A percentile compares a stretch with the other conserved stretches of the same genome.
Evolutionary conservation across 2,113 vertebrate species (phyloP).

Genomic region (Perca flavescens): DNA sequence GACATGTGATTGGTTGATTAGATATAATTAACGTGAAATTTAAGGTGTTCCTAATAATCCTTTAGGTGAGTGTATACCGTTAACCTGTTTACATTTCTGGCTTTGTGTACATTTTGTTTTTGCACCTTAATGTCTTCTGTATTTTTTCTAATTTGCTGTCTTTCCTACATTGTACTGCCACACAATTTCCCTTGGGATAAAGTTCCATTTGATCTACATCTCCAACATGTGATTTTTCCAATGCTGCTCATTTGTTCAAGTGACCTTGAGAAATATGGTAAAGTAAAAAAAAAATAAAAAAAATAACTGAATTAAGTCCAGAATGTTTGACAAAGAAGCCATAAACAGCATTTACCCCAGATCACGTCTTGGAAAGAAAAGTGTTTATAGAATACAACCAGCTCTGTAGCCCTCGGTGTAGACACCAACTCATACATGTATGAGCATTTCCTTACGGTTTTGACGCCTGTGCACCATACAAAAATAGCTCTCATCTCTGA

Average conservation of each 20-base stretch:
- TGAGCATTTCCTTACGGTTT: background rate
- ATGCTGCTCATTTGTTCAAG: background rate
- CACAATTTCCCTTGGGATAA: no score
- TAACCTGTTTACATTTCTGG: background rate
- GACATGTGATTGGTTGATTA: no score
- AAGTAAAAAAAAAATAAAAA: no score
- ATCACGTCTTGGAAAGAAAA: conserved; percentile 1
- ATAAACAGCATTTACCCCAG: background rate
- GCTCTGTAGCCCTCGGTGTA: background rate
- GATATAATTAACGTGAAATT: no score
- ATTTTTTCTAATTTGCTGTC: background rate
- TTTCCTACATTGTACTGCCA: background rate
- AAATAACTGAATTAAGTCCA: background rate
- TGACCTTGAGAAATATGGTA: background rate
- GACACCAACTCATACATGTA: background rate
- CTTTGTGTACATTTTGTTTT: background rate
- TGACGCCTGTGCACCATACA: background rate
- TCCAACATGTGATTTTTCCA: no score
- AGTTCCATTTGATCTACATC: no score
- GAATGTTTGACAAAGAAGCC: background rate
- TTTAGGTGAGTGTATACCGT: no score
- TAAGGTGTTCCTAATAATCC: no score
- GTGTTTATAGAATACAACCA: conserved; percentile 10
- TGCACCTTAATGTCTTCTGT: background rate
- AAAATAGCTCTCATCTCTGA: background rate